Conservation (phyloP, 2,888 invertebrate species). For the Hoplodrina blanda region DNA sequence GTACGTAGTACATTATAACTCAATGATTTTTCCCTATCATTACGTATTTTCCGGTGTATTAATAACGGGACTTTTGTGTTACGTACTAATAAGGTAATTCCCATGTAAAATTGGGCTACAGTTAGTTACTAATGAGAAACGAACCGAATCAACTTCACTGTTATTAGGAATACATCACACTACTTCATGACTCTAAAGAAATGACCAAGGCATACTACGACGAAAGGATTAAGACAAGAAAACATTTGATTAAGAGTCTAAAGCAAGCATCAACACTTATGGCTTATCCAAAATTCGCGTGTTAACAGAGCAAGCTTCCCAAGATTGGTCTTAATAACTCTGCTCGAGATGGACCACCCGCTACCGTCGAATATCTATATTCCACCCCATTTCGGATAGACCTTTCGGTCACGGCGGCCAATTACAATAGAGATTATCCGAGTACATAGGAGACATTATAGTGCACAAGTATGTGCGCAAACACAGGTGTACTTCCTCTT, state of each 20-base stretch:
- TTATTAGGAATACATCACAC: too few species aligned
- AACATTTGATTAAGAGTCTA: not conserved
- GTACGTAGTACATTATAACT: too few species aligned
- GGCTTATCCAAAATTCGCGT: not conserved
- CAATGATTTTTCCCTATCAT: slow-evolving; percentile 32
- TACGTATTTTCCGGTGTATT: slow-evolving; percentile 1
- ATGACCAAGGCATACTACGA: not conserved
- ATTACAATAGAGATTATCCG: too few species aligned
- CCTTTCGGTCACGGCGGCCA: too few species aligned
- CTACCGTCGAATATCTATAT: too few species aligned
- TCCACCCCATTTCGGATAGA: too few species aligned
- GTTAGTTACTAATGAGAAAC: not conserved
- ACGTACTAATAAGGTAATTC: not conserved
- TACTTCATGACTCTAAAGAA: not conserved
- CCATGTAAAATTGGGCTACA: not conserved
- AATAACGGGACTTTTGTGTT: not conserved
- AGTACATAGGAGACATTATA: too few species aligned
- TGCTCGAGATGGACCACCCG: not conserved
- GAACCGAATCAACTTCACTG: not conserved
- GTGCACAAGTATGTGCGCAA: too few species aligned
- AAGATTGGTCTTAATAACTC: not conserved
- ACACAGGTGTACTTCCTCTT: too few species aligned
- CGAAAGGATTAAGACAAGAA: too few species aligned
- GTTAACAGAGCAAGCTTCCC: not conserved
- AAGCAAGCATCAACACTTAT: not conserved